Evolutionary conservation across 2,888 invertebrate genomes (phyloP), one percentile per base, ranked within the genome.

Genomic region (Polyploca ridens): DNA sequence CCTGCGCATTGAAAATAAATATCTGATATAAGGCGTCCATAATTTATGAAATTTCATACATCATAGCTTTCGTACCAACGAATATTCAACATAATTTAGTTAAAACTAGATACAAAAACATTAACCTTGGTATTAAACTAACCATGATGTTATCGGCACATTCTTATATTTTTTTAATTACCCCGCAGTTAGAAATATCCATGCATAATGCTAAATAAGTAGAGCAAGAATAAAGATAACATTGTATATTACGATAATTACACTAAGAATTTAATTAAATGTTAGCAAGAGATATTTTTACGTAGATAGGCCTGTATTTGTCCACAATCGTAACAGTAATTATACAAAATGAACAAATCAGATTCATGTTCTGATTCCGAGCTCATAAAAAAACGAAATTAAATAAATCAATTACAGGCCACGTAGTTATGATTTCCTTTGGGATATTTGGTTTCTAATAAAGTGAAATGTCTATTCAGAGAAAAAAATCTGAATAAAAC

Each of bases 381-480:
- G 5, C 35, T 6, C 35, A 7, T 35, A 35, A 35, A 35, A 35
- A 35, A 8, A 8, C 7, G 8, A 38, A 8, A 1, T 38, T 38
- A 8, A 38, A 38, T 38, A 38, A 7, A 44, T 44, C 35, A 44
- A 14, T 14, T 14, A 54, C 10, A 19, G 54, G 54, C 16, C 1
- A n/a, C 46, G 27, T 19, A 19, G 38, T 63, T 63, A 63, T 70
- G 66, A 73, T 73, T 70, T 73, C 70, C 66, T 64, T 57, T 60
- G 66, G 65, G 70, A 67, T 38, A 41, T 68, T 67, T 64, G 60
- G 66, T 10, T 19, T 65, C 59, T 65, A 70, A 65, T 70, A 70
- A 71, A 65, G 68, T 57, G 63, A 64, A 69, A 66, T 60, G 57
- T 41, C 65, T 62, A 69, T 66, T 59, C 54, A 59, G 16, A 16